These are phyloP conservation scores for Rhegmatorhina hoffmannsi DNA, from an alignment of 2,113 vertebrate species.

Conservation along the genomic window DNA sequence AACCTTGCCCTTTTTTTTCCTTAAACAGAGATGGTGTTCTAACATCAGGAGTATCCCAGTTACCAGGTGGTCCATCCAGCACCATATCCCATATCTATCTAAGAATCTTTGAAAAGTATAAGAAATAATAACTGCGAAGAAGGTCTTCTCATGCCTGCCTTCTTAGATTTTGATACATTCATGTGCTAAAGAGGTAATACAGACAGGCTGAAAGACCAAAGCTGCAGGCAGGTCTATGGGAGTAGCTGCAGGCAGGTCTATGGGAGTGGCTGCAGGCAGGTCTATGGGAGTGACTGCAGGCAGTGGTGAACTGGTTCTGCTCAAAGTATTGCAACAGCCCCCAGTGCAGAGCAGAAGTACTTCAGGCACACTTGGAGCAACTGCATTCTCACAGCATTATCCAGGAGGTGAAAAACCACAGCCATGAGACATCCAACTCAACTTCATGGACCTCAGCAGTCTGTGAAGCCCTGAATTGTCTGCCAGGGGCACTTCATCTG, in stretches of 20 bases:
- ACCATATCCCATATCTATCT: too few relatives aligned
- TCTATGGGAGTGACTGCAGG: background rate
- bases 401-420: background rate
- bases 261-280: background rate
- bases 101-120: background rate
- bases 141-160: background rate
- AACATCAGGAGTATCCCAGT: background rate
- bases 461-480: background rate
- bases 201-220: background rate
- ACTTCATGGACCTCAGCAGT: background rate
- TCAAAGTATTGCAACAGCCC: accelerated
- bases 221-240: background rate
- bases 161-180: background rate
- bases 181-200: background rate
- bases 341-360: background rate
- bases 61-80: background rate
- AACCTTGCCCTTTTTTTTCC: background rate
- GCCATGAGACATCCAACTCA: accelerated
- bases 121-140: background rate
- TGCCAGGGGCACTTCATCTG: background rate
- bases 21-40: background rate
- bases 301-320: background rate
- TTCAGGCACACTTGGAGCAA: accelerated
- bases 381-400: background rate
- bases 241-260: background rate